These are phyloP conservation scores for Gnatocerus cornutus DNA, from an alignment of 2,888 invertebrate species.

Conservation along the genomic window DNA sequence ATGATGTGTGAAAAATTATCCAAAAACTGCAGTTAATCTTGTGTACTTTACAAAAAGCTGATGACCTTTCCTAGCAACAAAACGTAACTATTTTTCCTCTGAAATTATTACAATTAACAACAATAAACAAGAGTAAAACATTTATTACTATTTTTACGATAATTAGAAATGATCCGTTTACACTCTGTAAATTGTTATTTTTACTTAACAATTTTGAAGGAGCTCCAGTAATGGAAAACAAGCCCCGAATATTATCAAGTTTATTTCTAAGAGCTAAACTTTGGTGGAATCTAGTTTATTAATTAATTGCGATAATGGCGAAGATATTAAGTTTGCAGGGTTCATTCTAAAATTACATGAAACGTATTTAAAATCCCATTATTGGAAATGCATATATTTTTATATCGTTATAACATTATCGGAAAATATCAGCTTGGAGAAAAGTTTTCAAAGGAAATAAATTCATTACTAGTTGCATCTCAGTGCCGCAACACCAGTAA, in stretches of 20 bases:
- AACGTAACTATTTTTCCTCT: not conserved
- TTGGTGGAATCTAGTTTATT: not conserved
- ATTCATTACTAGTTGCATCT: too few species aligned
- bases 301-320: not conserved
- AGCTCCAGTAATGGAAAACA: not conserved
- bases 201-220: not conserved
- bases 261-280: not conserved
- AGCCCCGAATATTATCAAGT: not conserved
- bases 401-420: too few species aligned
- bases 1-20: too few species aligned
- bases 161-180: slow-evolving; percentile 9
- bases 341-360: too few species aligned
- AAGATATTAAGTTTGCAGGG: not conserved
- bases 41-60: not conserved
- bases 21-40: too few species aligned
- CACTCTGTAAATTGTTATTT: slow-evolving; percentile 3
- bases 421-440: too few species aligned
- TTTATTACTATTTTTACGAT: slow-evolving; percentile 12
- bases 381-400: too few species aligned
- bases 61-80: not conserved
- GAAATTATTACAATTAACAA: slow-evolving; percentile 6
- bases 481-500: too few species aligned
- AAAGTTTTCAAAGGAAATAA: too few species aligned
- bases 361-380: too few species aligned
- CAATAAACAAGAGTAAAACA: slow-evolving; percentile 11